Conservation (phyloP, 2,797 vertebrate genomes). For the Melanotaenia nigrans region DNA sequence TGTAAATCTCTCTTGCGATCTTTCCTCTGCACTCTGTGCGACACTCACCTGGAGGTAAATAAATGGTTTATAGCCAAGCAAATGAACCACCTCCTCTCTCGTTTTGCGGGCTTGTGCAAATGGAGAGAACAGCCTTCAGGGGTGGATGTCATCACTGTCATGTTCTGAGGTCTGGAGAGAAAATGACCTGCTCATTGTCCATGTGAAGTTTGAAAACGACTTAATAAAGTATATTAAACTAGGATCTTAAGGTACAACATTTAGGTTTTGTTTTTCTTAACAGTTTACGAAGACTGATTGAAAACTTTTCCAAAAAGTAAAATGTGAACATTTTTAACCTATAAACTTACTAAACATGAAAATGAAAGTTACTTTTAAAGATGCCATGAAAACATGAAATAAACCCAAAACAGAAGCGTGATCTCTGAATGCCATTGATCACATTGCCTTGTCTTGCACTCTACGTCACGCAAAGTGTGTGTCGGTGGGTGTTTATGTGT, state of each 20-base stretch:
- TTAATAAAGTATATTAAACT: not conserved
- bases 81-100: conserved; percentile 72
- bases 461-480: conserved; percentile 52
- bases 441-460: conserved; percentile 39
- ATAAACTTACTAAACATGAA: not conserved
- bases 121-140: conserved; percentile 30
- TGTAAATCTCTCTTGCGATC: conserved; percentile 94
- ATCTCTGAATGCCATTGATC: conserved; percentile 32
- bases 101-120: conserved; percentile 40
- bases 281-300: not conserved
- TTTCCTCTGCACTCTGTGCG: conserved; percentile 79
- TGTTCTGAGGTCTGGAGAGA: conserved; percentile 4
- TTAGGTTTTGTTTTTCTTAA: not conserved
- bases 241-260: not conserved
- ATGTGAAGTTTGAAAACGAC: not conserved
- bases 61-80: conserved; percentile 83
- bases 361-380: not conserved
- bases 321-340: not conserved
- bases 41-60: conserved; percentile 90
- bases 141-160: conserved; percentile 46
- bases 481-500: conserved; percentile 1
- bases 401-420: conserved; percentile 26
- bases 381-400: not conserved
- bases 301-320: not conserved
- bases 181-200: not conserved